Base-by-base conservation (phyloP, 2,113 vertebrate species). In the Lepus americanus region DNA sequence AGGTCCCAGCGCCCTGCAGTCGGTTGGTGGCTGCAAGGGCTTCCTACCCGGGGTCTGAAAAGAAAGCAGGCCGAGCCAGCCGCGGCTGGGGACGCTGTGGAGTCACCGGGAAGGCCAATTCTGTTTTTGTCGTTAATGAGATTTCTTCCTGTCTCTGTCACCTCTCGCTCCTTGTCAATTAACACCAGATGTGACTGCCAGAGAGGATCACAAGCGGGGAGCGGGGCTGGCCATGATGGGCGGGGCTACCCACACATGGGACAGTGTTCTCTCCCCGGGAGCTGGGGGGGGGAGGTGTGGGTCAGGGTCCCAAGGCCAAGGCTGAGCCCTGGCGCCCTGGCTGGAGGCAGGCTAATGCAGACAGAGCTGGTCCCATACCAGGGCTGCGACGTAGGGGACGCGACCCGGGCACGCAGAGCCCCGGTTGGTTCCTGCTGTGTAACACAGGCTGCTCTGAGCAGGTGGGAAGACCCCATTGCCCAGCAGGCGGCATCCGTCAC, bases 71-170 rank as follows among this genome's bases (percentile, higher is more conserved):
- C 92, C 7, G 0, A 89, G 82, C 77, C 94, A 80, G 94, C 94
- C 94, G 19, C 90, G 77, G 96, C 93, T 85, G 72, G 88, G 95
- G 97, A 90, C 63, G 44, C 13, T 11, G 5, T 9, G 70, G 81
- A 97, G 90, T 90, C 93, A 86, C 87, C 91, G 93, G 95, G 96
- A 81, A 70, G 76, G 33, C 90, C 97, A 87, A 96, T 97, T 98
- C 95, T 93, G 44, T 44, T 44, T 96, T 84, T 0, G 3, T 95
- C 96, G 97, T 94, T 94, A 97, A 94, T 93, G 89, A 94, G 55
- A 25, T 87, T 59, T 80, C 36, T 36, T 49, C 63, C 29, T 74
- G 66, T 51, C 36, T 67, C 23, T 67, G 63, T 86, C 55, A 29
- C 49, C 36, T 29, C 1, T 61, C n/a, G 3, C 19, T 96, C 87